phyloP scores from a whole-genome alignment of 1,140 invertebrate species.

The Trichogramma pretiosum region DNA sequence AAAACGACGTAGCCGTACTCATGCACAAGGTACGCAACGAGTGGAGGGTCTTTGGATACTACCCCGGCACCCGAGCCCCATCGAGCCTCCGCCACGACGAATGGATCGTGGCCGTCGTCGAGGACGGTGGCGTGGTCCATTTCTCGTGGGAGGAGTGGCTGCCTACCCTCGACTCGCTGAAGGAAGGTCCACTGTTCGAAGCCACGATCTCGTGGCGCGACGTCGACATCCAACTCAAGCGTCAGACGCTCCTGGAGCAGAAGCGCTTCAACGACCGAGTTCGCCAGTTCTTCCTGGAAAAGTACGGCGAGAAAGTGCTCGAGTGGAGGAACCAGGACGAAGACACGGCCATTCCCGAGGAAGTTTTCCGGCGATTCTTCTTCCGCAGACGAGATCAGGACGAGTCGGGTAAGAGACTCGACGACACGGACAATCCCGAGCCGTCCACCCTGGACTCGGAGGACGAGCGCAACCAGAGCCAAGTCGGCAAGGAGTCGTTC shows the following conservation, averaged over 20 bases:
- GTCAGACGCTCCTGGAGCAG: conserved; percentile 30
- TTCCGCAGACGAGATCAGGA: conserved; percentile 30
- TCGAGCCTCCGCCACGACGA: conserved; percentile 24
- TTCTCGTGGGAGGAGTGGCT: conserved; percentile 42
- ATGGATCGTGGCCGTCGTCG: conserved; percentile 36
- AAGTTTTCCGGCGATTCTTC: conserved; percentile 36
- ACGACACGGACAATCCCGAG: too few species aligned
- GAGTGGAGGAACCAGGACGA: conserved; percentile 33
- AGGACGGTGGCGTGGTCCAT: conserved; percentile 33
- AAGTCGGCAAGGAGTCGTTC: conserved; percentile 26
- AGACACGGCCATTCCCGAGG: conserved; percentile 31
- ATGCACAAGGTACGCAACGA: conserved; percentile 28
- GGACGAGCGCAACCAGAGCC: conserved; percentile 14
- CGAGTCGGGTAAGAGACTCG: too few species aligned
- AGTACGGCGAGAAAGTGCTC: conserved; percentile 36
- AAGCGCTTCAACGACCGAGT: conserved; percentile 36
- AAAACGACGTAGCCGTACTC: conserved; percentile 36
- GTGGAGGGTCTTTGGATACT: conserved; percentile 35
- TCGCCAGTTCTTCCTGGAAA: conserved; percentile 35
- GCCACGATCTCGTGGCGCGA: conserved; percentile 38
- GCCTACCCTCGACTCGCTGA: conserved; percentile 33
- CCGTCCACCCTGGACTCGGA: conserved; percentile 22
- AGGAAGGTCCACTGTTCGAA: conserved; percentile 35
- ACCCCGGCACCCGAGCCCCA: conserved; percentile 26
- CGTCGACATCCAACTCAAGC: conserved; percentile 28